Evolutionary conservation across 2,113 vertebrate genomes (phyloP).

Genomic region (Python bivittatus): DNA sequence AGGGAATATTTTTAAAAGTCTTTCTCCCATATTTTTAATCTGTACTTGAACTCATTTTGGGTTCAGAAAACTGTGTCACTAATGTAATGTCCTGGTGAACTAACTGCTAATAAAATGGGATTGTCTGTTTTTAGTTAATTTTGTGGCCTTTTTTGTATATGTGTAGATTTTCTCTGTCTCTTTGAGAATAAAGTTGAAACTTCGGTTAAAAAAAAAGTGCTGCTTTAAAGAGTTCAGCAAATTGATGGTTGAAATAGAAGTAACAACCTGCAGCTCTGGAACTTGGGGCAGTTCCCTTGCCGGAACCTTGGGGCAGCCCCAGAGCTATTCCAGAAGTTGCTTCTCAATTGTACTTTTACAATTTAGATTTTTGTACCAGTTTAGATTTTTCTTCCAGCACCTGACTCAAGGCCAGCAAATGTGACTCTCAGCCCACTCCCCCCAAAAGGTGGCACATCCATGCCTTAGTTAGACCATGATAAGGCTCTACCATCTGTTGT

Average conservation of each 20-base stretch:
- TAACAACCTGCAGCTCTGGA: background rate
- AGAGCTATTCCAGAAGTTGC: background rate
- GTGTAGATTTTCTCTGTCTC: background rate
- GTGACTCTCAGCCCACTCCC: background rate
- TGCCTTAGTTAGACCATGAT: background rate
- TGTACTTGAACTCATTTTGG: constrained; percentile 56
- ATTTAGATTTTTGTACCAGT: background rate
- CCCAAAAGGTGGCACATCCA: background rate
- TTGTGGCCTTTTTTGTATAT: constrained; percentile 28
- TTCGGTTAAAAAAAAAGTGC: background rate
- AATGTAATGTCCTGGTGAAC: constrained; percentile 63
- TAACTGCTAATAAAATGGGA: constrained; percentile 78
- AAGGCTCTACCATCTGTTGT: background rate
- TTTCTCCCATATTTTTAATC: constrained; percentile 42
- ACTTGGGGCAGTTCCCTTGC: background rate
- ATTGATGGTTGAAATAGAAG: background rate
- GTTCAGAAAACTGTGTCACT: constrained; percentile 53
- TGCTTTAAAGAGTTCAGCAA: background rate
- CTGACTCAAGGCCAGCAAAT: background rate
- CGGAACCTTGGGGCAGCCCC: background rate
- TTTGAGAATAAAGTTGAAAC: background rate
- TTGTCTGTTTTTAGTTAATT: constrained; percentile 72
- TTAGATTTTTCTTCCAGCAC: background rate
- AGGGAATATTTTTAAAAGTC: constrained; percentile 39
- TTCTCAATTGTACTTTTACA: background rate